Evolutionary conservation across 1,140 invertebrate genomes (phyloP).

Genomic region (Drosophila pachea): DNA sequence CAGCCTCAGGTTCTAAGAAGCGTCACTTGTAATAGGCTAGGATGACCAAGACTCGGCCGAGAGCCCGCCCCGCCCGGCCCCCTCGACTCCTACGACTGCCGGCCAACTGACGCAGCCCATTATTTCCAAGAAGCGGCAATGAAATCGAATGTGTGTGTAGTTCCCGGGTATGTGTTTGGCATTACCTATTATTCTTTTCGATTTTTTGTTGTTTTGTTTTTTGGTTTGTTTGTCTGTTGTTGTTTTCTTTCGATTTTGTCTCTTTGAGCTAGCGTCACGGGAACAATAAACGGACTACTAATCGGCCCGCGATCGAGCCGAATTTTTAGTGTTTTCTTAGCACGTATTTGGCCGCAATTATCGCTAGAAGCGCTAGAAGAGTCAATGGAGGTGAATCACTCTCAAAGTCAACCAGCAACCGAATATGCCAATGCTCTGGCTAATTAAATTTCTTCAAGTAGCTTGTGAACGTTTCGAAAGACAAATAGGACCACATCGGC

Average conservation of each 20-base stretch:
- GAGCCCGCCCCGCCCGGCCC: slow-evolving; percentile 1
- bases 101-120: slow-evolving; percentile 65
- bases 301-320: slow-evolving; percentile 1
- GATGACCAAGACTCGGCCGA: slow-evolving; percentile 37
- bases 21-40: slow-evolving; percentile 30
- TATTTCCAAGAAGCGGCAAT: slow-evolving; percentile 62
- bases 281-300: slow-evolving; percentile 2
- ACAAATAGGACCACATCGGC: no score
- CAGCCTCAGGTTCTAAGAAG: slow-evolving; percentile 51
- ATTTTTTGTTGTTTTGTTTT: slow-evolving; percentile 28
- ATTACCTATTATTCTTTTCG: slow-evolving; percentile 46
- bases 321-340: background rate
- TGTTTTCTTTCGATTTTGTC: background rate
- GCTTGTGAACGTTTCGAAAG: no score
- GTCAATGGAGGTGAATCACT: no score
- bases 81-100: no score
- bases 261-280: background rate
- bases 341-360: no score
- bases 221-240: background rate
- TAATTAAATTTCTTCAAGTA: no score
- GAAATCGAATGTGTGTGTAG: slow-evolving; percentile 60
- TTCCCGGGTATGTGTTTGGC: slow-evolving; percentile 61
- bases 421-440: no score
- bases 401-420: no score
- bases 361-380: no score